phyloP scores from a whole-genome alignment of 2,113 vertebrate genomes.

The Gymnobelideus leadbeateri region DNA sequence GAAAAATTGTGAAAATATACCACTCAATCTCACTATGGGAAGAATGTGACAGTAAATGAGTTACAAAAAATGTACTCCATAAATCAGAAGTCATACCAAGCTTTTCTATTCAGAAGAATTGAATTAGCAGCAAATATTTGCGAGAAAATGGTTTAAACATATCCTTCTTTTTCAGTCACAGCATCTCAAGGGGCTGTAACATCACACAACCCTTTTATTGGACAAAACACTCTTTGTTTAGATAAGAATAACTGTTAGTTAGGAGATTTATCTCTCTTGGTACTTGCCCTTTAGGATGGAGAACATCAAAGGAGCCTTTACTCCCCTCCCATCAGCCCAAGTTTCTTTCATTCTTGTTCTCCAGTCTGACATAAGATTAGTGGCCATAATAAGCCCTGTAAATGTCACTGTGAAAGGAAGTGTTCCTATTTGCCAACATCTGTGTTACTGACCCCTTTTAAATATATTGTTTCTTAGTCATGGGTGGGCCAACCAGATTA shows the following conservation, averaged over 20 bases:
- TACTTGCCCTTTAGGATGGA: background rate
- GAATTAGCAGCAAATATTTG: constrained; percentile 34
- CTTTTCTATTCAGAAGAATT: constrained; percentile 47
- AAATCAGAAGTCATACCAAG: constrained; percentile 37
- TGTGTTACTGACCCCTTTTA: constrained; percentile 12
- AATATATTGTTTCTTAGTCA: background rate
- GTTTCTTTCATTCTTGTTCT: background rate
- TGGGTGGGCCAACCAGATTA: background rate
- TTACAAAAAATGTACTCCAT: constrained; percentile 50
- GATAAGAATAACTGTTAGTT: constrained; percentile 42
- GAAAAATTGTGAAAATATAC: background rate
- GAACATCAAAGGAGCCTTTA: background rate
- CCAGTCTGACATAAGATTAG: background rate
- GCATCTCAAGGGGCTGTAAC: constrained; percentile 11
- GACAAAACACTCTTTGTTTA: background rate
- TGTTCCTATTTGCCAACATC: constrained; percentile 10
- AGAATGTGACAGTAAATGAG: constrained; percentile 38
- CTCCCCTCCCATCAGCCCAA: background rate
- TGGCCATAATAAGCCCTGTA: background rate
- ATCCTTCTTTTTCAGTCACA: constrained; percentile 3
- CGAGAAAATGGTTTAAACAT: constrained; percentile 51
- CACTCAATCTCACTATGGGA: constrained; percentile 42
- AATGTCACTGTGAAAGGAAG: background rate
- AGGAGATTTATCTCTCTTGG: constrained; percentile 14
- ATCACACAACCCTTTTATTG: background rate